phyloP scores from a whole-genome alignment of 2,113 vertebrate genomes.

The Bothrops jararaca region DNA sequence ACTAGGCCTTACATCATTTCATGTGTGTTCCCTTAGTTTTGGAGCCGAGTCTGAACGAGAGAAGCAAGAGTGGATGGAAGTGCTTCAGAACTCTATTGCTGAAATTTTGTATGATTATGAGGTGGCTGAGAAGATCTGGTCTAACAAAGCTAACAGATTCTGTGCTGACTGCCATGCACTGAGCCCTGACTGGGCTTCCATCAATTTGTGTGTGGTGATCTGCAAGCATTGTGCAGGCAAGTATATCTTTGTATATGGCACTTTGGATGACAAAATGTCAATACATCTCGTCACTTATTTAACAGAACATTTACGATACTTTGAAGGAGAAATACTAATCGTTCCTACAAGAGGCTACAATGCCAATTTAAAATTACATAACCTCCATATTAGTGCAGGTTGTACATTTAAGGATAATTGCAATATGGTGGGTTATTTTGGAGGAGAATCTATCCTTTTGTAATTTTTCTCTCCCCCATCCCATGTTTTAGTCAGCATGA shows the following conservation, averaged over 20 bases:
- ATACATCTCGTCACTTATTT: neutral
- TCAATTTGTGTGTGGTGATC: constrained; percentile 97
- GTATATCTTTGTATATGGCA: neutral
- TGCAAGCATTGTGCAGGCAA: constrained; percentile 96
- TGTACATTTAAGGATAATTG: neutral
- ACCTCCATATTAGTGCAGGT: neutral
- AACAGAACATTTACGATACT: neutral
- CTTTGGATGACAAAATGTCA: neutral
- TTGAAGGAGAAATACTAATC: neutral
- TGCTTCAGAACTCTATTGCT: constrained; percentile 88
- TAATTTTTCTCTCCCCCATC: neutral
- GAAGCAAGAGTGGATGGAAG: constrained; percentile 92
- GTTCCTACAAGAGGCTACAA: neutral
- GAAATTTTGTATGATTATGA: constrained; percentile 96
- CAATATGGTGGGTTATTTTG: neutral
- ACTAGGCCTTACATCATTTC: neutral
- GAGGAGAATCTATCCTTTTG: neutral
- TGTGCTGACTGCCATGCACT: constrained; percentile 89
- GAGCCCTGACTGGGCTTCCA: constrained; percentile 94
- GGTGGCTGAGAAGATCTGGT: constrained; percentile 99
- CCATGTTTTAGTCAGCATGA: neutral
- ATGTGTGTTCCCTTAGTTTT: constrained; percentile 74
- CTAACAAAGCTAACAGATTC: constrained; percentile 88
- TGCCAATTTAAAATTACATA: neutral
- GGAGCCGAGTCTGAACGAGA: constrained; percentile 85